Conservation (phyloP, 1,140 invertebrate genomes). For the Lerema accius region DNA sequence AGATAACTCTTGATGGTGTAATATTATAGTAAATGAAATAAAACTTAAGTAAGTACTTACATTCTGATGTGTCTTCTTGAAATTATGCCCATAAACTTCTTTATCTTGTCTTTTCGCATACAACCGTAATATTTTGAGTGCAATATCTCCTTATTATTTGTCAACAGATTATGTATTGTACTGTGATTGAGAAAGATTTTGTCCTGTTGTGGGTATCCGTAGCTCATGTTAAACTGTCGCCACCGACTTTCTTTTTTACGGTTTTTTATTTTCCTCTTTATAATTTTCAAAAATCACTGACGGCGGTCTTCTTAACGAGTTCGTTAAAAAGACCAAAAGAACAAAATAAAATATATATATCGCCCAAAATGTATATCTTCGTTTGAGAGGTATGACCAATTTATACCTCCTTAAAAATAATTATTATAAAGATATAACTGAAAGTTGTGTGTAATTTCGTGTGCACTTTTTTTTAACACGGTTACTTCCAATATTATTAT, state of each 20-base stretch:
- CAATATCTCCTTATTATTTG: slow-evolving; percentile 45
- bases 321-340: slow-evolving; percentile 54
- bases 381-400: background rate
- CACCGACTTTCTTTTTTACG: slow-evolving; percentile 8
- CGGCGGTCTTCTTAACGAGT: slow-evolving; percentile 48
- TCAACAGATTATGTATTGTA: slow-evolving; percentile 31
- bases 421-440: too few species aligned
- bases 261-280: slow-evolving; percentile 20
- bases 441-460: too few species aligned
- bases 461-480: too few species aligned
- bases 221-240: slow-evolving; percentile 59
- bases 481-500: too few species aligned
- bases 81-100: slow-evolving; percentile 61
- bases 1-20: too few species aligned
- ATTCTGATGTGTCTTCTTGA: slow-evolving; percentile 56
- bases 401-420: too few species aligned
- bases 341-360: slow-evolving; percentile 16
- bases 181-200: slow-evolving; percentile 37
- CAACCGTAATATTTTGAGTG: slow-evolving; percentile 45
- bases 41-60: slow-evolving; percentile 63
- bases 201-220: slow-evolving; percentile 50
- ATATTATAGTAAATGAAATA: too few species aligned
- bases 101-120: slow-evolving; percentile 59
- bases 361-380: background rate
- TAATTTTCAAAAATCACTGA: slow-evolving; percentile 25